Evolutionary conservation across 2,888 invertebrate species (phyloP).

Genomic region (Apodemia duryi): DNA sequence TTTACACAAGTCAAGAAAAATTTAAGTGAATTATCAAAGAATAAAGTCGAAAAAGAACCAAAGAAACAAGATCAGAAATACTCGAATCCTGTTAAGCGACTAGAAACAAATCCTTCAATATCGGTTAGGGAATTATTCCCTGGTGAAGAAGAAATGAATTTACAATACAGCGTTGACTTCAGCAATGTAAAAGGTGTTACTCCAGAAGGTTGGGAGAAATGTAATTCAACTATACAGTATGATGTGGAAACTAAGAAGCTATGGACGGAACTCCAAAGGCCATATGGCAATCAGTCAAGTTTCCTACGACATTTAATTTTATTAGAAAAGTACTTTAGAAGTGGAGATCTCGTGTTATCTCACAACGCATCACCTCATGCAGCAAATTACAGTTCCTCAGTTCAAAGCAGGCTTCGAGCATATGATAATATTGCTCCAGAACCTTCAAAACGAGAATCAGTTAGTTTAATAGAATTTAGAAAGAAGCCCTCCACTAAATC

Average conservation of each 20-base stretch:
- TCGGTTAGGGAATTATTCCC: constrained; percentile 90
- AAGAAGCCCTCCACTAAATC: constrained; percentile 62
- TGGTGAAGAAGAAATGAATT: constrained; percentile 89
- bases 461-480: constrained; percentile 65
- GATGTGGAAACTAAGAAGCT: constrained; percentile 88
- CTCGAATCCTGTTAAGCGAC: constrained; percentile 81
- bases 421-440: constrained; percentile 82
- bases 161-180: constrained; percentile 88
- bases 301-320: constrained; percentile 89
- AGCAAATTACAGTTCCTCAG: constrained; percentile 87
- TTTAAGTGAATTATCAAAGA: constrained; percentile 68
- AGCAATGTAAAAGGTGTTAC: constrained; percentile 84
- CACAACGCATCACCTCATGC: constrained; percentile 87
- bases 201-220: constrained; percentile 92
- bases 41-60: constrained; percentile 57
- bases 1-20: constrained; percentile 74
- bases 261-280: constrained; percentile 90
- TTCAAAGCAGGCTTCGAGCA: constrained; percentile 87
- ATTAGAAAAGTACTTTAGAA: constrained; percentile 90
- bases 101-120: constrained; percentile 90
- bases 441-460: constrained; percentile 50
- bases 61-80: constrained; percentile 68
- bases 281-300: constrained; percentile 92
- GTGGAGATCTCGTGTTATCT: constrained; percentile 87
- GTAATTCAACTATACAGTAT: constrained; percentile 87